Percentiles rank a stretch among this genome's conserved stretches.
Conservation (phyloP, 1,140 invertebrate genomes). For the Ptiloglossa arizonensis region DNA sequence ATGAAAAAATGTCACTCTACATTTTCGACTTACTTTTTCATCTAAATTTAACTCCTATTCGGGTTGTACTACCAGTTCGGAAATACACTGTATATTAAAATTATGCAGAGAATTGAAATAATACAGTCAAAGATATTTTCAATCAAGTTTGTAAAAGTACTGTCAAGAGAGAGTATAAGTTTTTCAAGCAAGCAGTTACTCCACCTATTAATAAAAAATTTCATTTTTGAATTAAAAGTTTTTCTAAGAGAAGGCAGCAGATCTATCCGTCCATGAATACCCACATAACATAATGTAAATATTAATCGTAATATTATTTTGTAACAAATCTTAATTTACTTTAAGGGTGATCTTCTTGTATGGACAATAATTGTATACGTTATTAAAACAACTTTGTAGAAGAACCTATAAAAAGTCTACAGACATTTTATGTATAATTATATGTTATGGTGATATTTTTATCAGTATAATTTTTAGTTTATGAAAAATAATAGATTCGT, state of each 20-base stretch:
- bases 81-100: neutral
- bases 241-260: neutral
- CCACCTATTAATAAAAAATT: neutral
- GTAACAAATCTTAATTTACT: constrained; percentile 25
- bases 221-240: neutral
- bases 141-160: no score
- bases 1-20: no score
- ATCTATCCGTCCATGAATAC: constrained; percentile 57
- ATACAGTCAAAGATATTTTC: no score
- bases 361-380: constrained; percentile 4
- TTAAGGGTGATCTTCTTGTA: constrained; percentile 13
- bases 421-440: constrained; percentile 16
- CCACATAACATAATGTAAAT: constrained; percentile 29
- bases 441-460: neutral
- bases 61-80: no score
- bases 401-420: neutral
- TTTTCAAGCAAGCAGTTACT: neutral
- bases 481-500: constrained; percentile 2
- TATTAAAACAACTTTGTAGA: constrained; percentile 10
- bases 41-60: no score
- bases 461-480: constrained; percentile 11
- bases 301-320: constrained; percentile 32
- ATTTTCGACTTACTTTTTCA: no score
- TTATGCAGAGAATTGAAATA: no score
- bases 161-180: no score